A percentile compares a stretch with the other conserved stretches of the same genome.
phyloP scores from a whole-genome alignment of 2,888 invertebrate genomes.

The Escarpia spicata region DNA sequence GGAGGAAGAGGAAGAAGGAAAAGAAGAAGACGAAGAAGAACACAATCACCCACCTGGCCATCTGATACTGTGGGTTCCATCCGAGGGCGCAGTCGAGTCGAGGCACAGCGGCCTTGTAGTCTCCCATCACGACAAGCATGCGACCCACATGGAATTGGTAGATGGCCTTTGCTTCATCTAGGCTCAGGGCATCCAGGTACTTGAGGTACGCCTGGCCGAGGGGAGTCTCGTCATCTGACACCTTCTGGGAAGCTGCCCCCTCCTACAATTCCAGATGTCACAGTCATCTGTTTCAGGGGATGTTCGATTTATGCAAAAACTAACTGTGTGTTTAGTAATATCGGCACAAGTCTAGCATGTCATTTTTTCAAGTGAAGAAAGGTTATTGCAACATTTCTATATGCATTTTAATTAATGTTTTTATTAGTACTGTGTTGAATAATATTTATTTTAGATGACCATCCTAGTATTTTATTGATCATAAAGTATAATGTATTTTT shows the following conservation, averaged over 20 bases:
- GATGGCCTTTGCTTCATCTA: slow-evolving; percentile 57
- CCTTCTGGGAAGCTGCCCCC: slow-evolving; percentile 62
- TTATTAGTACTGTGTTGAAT: no score
- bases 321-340: no score
- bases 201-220: slow-evolving; percentile 63
- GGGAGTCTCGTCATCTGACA: slow-evolving; percentile 55
- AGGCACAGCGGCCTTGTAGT: slow-evolving; percentile 58
- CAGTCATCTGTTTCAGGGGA: background rate
- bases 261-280: slow-evolving; percentile 47
- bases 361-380: no score
- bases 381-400: no score
- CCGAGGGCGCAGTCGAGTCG: slow-evolving; percentile 58
- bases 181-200: slow-evolving; percentile 59
- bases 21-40: background rate
- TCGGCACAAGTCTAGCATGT: no score
- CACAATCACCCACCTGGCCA: slow-evolving; percentile 51
- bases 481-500: no score
- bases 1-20: no score
- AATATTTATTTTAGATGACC: no score
- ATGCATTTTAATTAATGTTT: no score
- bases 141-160: slow-evolving; percentile 63
- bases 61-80: slow-evolving; percentile 58
- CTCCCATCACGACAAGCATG: slow-evolving; percentile 59
- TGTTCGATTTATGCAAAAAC: background rate
- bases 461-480: no score